These are phyloP conservation scores for Patella ulyssiponensis DNA, from an alignment of 2,888 invertebrate species.

Conservation along the genomic window DNA sequence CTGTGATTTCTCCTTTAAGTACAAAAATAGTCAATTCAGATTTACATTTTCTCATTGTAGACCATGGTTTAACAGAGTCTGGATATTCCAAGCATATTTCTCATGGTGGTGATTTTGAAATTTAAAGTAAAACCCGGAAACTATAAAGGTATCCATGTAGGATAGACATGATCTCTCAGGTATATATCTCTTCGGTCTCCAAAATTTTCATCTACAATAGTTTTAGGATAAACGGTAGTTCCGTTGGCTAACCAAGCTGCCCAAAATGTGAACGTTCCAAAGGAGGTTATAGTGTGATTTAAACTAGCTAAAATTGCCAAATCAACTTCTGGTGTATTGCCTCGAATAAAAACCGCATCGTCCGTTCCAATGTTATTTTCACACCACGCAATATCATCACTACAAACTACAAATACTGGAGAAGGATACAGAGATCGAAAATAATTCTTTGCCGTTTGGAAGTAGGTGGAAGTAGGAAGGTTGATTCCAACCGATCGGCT, in stretches of 20 bases:
- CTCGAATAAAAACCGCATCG: neutral
- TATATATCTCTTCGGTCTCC: neutral
- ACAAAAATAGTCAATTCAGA: no score
- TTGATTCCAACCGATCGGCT: neutral
- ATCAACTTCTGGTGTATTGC: neutral
- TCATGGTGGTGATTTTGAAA: no score
- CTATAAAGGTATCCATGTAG: neutral
- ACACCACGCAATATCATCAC: slow-evolving; percentile 7
- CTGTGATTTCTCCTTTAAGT: no score
- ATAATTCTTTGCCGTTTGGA: neutral
- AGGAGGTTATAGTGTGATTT: slow-evolving; percentile 1
- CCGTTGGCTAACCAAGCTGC: slow-evolving; percentile 7
- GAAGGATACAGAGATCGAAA: neutral
- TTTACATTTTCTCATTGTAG: no score
- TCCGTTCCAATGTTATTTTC: neutral
- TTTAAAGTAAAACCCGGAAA: no score
- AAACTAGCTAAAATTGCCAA: neutral
- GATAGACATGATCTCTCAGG: neutral
- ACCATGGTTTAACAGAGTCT: no score
- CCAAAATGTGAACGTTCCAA: slow-evolving; percentile 1
- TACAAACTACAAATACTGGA: neutral
- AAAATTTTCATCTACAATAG: neutral
- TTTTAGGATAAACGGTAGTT: neutral
- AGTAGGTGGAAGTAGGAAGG: neutral
- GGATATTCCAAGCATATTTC: no score